These are phyloP conservation scores for Eristalinus aeneus DNA, from an alignment of 2,888 invertebrate species.

Conservation along the genomic window DNA sequence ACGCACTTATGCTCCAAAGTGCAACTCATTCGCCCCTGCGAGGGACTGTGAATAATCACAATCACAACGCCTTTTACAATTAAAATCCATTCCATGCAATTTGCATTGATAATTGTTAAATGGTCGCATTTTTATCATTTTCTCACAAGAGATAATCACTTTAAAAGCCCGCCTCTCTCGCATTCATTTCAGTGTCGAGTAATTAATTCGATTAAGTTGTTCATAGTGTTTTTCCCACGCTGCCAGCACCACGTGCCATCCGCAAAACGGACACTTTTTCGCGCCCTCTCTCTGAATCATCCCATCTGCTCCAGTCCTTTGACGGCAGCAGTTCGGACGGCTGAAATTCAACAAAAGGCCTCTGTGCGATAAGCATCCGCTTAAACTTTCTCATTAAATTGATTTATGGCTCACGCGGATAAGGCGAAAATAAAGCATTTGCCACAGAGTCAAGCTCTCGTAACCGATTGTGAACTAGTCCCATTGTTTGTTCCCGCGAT, in stretches of 20 bases:
- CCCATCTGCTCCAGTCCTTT: constrained; percentile 17
- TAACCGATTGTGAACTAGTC: constrained; percentile 30
- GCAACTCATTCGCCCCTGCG: background rate
- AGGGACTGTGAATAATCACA: background rate
- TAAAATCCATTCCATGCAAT: constrained; percentile 68
- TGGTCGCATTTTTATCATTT: constrained; percentile 13
- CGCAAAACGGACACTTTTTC: background rate
- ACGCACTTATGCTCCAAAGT: constrained; percentile 16
- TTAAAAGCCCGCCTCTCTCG: constrained; percentile 6
- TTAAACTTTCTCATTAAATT: background rate
- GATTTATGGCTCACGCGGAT: background rate
- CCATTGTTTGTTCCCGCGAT: constrained; percentile 29
- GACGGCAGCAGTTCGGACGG: background rate
- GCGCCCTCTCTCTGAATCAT: background rate
- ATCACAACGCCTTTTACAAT: constrained; percentile 53
- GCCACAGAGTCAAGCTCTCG: background rate
- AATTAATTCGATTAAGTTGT: constrained; percentile 57
- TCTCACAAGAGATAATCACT: constrained; percentile 48
- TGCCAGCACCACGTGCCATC: background rate
- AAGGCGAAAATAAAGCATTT: background rate
- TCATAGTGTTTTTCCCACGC: constrained; percentile 14
- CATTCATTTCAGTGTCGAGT: constrained; percentile 26
- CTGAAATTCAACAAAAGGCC: background rate
- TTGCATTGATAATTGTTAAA: constrained; percentile 63
- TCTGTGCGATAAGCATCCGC: background rate